Percentiles rank a stretch among this genome's conserved stretches.
Evolutionary conservation across 1,140 invertebrate species (phyloP).

Genomic region (Drosophila baimaii): DNA sequence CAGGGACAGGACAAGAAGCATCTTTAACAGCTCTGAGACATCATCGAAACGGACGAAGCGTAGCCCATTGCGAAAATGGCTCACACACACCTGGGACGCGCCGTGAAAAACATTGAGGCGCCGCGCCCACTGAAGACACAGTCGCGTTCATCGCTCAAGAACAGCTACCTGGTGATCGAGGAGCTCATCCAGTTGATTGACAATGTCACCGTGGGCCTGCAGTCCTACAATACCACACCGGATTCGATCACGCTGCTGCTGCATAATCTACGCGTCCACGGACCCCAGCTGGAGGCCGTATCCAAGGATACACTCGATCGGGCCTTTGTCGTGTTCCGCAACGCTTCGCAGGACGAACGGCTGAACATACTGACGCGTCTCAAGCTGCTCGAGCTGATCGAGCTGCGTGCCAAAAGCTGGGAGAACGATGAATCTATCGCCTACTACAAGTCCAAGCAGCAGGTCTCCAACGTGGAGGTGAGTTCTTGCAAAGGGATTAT

Average conservation of each 20-base stretch:
- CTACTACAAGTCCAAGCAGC: slow-evolving; percentile 91
- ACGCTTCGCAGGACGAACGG: slow-evolving; percentile 92
- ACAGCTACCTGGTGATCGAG: slow-evolving; percentile 85
- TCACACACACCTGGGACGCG: slow-evolving; percentile 83
- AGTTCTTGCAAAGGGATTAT: slow-evolving; percentile 20
- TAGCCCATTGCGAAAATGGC: slow-evolving; percentile 62
- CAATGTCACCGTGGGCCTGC: slow-evolving; percentile 88
- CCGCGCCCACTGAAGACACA: slow-evolving; percentile 89
- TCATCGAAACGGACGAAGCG: slow-evolving; percentile 27
- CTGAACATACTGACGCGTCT: slow-evolving; percentile 92
- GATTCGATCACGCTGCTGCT: slow-evolving; percentile 77
- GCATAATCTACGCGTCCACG: slow-evolving; percentile 89
- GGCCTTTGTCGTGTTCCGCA: slow-evolving; percentile 92
- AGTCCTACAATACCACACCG: slow-evolving; percentile 85
- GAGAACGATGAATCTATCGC: slow-evolving; percentile 91
- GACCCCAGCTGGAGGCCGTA: slow-evolving; percentile 89
- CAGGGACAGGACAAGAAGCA: background rate
- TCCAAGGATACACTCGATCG: slow-evolving; percentile 90
- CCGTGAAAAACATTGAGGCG: slow-evolving; percentile 89
- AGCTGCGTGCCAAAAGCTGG: slow-evolving; percentile 94
- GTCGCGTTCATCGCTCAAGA: slow-evolving; percentile 78
- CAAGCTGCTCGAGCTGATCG: slow-evolving; percentile 94
- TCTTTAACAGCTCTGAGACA: slow-evolving; percentile 13
- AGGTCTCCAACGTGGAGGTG: slow-evolving; percentile 89
- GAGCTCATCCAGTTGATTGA: slow-evolving; percentile 89